phyloP scores from a whole-genome alignment of 1,140 invertebrate genomes.

The Pseudobourletiella spinata region DNA sequence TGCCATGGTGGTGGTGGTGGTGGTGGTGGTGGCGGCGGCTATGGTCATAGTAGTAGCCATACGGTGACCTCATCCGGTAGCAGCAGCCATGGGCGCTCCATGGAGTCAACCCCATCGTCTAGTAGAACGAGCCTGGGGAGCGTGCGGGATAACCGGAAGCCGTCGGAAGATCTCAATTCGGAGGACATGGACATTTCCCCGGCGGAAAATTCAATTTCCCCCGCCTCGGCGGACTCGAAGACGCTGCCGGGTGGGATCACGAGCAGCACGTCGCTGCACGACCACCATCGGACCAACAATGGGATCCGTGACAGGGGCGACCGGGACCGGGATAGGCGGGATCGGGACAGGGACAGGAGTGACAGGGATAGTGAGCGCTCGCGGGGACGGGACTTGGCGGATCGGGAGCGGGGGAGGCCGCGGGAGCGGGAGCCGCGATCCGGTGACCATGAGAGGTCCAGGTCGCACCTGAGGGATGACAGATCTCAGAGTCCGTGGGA shows the following conservation, averaged over 20 bases:
- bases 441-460: conserved; percentile 22
- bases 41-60: conserved; percentile 14
- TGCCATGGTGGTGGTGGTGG: not conserved
- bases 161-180: conserved; percentile 29
- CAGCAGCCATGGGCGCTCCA: not conserved
- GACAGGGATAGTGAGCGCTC: conserved; percentile 21
- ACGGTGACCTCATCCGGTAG: conserved; percentile 4
- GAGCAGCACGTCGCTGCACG: conserved; percentile 4
- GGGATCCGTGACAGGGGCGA: not conserved
- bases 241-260: conserved; percentile 3
- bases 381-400: conserved; percentile 23
- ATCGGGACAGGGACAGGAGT: conserved; percentile 31
- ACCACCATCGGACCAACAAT: not conserved
- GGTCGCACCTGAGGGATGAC: conserved; percentile 26
- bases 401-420: conserved; percentile 3
- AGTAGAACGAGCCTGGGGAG: not conserved
- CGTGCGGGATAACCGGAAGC: conserved; percentile 28
- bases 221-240: conserved; percentile 14
- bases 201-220: conserved; percentile 28
- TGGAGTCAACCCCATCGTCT: not conserved
- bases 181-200: conserved; percentile 37
- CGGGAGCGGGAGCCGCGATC: conserved; percentile 17
- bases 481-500: conserved; percentile 32
- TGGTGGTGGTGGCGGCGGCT: not conserved
- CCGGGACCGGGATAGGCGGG: conserved; percentile 10